Evolutionary conservation across 2,797 vertebrate species (phyloP).

Genomic region (Spinus pinus): DNA sequence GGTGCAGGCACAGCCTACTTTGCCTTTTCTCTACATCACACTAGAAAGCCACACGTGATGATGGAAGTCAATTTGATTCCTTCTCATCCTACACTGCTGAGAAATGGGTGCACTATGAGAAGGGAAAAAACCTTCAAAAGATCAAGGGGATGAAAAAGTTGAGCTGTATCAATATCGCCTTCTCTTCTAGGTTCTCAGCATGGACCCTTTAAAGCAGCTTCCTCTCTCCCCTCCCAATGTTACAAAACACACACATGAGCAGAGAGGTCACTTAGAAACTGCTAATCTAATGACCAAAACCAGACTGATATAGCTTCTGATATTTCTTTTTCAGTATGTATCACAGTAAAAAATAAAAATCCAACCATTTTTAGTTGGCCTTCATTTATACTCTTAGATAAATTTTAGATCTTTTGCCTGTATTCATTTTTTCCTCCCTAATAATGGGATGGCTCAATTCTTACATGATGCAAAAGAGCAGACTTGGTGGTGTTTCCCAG

Average conservation of each 20-base stretch:
- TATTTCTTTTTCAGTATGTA: background rate
- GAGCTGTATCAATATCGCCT: background rate
- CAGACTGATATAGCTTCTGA: background rate
- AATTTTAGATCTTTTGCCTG: background rate
- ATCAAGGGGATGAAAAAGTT: background rate
- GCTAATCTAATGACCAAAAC: background rate
- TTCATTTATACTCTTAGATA: background rate
- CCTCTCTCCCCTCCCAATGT: background rate
- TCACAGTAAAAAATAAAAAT: background rate
- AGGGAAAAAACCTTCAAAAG: background rate
- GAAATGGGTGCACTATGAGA: accelerated
- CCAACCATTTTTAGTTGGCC: background rate
- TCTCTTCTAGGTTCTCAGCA: background rate
- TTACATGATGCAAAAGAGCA: background rate
- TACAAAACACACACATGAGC: background rate
- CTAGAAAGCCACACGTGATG: background rate
- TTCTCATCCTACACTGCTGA: background rate
- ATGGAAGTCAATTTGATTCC: background rate
- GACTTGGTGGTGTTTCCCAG: background rate
- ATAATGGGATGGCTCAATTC: background rate
- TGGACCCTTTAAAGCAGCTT: background rate
- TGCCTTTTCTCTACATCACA: background rate
- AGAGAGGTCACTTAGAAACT: background rate
- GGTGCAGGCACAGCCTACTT: background rate
- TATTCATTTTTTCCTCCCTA: background rate